These are phyloP conservation scores for Todiramphus saurophagus DNA, from an alignment of 2,113 vertebrate genomes.

Conservation along the genomic window DNA sequence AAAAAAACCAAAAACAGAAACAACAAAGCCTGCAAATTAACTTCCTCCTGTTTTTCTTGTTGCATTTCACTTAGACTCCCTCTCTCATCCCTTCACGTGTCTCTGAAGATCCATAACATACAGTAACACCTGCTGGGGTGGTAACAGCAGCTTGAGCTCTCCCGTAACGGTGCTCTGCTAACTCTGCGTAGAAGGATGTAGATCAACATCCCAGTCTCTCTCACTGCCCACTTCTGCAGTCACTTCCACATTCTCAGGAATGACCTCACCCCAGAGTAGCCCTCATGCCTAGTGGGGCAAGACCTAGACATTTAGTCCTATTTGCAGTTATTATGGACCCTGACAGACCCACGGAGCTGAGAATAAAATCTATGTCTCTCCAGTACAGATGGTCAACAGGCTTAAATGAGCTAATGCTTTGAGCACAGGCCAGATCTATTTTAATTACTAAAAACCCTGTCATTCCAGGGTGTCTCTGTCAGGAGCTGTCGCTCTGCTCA, in stretches of 20 bases:
- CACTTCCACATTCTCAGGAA: background rate
- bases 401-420: constrained; percentile 44
- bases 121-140: constrained; percentile 18
- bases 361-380: constrained; percentile 52
- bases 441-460: constrained; percentile 65
- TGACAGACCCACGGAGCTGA: background rate
- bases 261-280: background rate
- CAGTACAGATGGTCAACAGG: constrained; percentile 60
- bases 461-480: constrained; percentile 25
- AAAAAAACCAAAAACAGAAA: background rate
- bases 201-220: background rate
- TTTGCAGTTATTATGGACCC: background rate
- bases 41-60: constrained; percentile 33
- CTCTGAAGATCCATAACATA: background rate
- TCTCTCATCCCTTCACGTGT: background rate
- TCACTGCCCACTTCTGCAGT: background rate
- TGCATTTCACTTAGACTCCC: background rate
- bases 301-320: background rate
- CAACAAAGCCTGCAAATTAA: background rate
- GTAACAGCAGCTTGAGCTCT: background rate
- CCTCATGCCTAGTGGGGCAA: background rate
- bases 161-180: background rate
- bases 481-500: constrained; percentile 40
- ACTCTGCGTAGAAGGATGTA: background rate
- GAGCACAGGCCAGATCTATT: constrained; percentile 51